These are phyloP conservation scores for Scytalopus superciliaris DNA, from an alignment of 2,113 vertebrate species.

Conservation along the genomic window DNA sequence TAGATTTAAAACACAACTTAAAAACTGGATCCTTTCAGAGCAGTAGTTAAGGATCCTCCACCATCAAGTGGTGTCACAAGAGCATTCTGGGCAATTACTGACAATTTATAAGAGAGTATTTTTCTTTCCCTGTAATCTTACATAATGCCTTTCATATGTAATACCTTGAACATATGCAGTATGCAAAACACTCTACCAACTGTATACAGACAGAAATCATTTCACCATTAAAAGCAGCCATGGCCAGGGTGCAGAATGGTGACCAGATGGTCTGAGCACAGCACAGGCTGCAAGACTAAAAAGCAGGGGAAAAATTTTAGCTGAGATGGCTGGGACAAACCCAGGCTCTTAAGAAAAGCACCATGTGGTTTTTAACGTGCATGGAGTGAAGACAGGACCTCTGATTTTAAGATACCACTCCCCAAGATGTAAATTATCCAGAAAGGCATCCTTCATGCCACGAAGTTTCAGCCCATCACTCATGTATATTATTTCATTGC, in stretches of 20 bases:
- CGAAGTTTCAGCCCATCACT: conserved; percentile 23
- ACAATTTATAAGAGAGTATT: conserved; percentile 39
- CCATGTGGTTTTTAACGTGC: conserved; percentile 49
- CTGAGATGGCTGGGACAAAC: not conserved
- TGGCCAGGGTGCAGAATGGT: conserved; percentile 37
- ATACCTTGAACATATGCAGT: conserved; percentile 20
- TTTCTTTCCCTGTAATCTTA: conserved; percentile 61
- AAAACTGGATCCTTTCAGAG: not conserved
- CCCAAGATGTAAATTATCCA: conserved; percentile 59
- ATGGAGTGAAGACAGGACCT: conserved; percentile 28
- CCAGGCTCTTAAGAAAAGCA: conserved; percentile 5
- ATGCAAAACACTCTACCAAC: conserved; percentile 46
- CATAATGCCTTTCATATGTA: conserved; percentile 67
- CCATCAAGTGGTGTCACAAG: conserved; percentile 52
- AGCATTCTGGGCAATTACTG: conserved; percentile 50
- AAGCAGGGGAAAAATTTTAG: not conserved
- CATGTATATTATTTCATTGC: conserved; percentile 37
- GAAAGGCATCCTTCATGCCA: conserved; percentile 56
- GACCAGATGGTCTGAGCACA: conserved; percentile 58
- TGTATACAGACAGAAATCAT: conserved; percentile 53
- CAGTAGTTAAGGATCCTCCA: not conserved
- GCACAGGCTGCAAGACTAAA: not conserved
- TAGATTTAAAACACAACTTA: conserved; percentile 3
- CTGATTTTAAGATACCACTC: conserved; percentile 50
- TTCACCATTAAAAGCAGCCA: conserved; percentile 35